phyloP scores from a whole-genome alignment of 2,797 vertebrate species.

The Emys orbicularis region DNA sequence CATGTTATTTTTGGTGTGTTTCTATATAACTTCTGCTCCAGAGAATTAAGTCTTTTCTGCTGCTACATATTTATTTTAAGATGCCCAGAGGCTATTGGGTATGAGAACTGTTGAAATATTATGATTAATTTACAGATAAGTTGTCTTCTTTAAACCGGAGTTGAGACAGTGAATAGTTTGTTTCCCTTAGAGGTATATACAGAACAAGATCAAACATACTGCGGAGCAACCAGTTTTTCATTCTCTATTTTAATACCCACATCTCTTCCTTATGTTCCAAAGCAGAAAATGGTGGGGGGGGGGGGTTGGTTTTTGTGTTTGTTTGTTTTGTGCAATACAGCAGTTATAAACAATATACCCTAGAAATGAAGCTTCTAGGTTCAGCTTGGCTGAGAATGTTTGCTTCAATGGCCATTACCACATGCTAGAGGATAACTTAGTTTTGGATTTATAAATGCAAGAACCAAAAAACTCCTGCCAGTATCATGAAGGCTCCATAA shows the following conservation, averaged over 20 bases:
- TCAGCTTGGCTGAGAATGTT: neutral
- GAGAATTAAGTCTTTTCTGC: neutral
- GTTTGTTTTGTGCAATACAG: neutral
- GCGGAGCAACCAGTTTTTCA: neutral
- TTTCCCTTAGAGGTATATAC: neutral
- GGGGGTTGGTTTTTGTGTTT: neutral
- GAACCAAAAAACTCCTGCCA: neutral
- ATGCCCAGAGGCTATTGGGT: neutral
- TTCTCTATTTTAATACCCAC: neutral
- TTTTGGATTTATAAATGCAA: neutral
- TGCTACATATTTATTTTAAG: neutral
- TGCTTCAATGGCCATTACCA: neutral
- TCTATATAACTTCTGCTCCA: neutral
- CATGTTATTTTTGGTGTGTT: neutral
- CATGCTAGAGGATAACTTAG: neutral
- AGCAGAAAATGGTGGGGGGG: neutral
- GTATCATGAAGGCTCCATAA: neutral
- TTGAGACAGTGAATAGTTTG: neutral
- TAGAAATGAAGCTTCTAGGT: accelerated
- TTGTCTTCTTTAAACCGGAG: neutral
- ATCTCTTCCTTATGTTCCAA: neutral
- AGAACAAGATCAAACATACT: neutral
- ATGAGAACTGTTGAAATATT: neutral
- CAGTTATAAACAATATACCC: neutral
- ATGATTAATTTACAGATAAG: neutral